Evolutionary conservation across 1,140 invertebrate genomes (phyloP), one percentile per base, ranked within the genome.

Genomic region (Drosophila bifasciata): DNA sequence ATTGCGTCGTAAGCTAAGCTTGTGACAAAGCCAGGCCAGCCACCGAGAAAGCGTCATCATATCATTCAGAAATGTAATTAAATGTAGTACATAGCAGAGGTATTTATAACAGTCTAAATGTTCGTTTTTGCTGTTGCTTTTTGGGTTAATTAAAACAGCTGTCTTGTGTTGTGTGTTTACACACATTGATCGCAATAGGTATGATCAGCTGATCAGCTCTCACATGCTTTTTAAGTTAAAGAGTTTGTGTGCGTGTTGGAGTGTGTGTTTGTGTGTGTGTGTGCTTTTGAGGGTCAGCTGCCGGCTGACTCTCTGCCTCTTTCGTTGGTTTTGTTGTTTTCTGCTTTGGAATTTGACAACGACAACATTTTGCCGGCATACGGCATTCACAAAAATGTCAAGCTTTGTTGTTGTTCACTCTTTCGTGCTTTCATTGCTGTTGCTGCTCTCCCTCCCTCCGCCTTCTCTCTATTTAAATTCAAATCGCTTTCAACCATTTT

Each of bases 141-240:
- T 78, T 86, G 73, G 68, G 81, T 81, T 88, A 86, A 88, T 86
- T 81, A 78, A 86, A 83, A 88, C 81, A 86, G 81, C 81, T 86
- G 81, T 80, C 74, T 81, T 58, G 68, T 61, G 62, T 81, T 36
- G 61, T 36, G 61, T 60, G 57, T 57, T 50, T 51, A 61, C 60
- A 68, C 49, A 70, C 57, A 62, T 58, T 63, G 58, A 62, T 72
- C 76, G 53, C 68, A 76, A 77, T 76, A 81, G 76, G 81, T 81
- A 66, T 63, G 81, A 86, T 86, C 81, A 86, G 81, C 81, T 86
- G 81, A 86, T 86, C 79, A 21, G 70, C 60, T 36, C 32, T 36
- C 32, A 25, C 41, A 57, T 59, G 58, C 53, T 21, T 4, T 13
- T 13, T 4, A 36, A 36, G 11, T 36, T 13, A 4, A 36, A 36